Conservation (phyloP, 1,140 invertebrate genomes). For the Mesaphorura yosii region DNA sequence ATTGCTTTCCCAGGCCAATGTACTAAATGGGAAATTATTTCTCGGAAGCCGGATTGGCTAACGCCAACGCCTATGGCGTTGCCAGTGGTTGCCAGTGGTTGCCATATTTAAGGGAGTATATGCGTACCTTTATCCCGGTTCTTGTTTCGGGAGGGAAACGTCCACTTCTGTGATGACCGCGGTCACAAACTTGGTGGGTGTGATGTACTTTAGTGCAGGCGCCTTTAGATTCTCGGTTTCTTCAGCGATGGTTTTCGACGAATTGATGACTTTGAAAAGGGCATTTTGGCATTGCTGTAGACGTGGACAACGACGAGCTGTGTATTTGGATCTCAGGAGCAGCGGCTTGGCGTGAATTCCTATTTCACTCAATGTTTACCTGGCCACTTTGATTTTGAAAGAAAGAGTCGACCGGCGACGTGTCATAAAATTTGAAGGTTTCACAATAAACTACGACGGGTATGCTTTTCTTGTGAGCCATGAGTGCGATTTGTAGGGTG, state of each 20-base stretch:
- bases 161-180: conserved; percentile 83
- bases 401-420: conserved; percentile 82
- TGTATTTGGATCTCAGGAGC: too few species aligned
- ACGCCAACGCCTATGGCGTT: too few species aligned
- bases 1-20: too few species aligned
- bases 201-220: conserved; percentile 58
- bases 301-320: too few species aligned
- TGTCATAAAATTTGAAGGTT: conserved; percentile 85
- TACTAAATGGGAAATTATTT: too few species aligned
- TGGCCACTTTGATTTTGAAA: conserved; percentile 62
- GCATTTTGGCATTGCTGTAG: too few species aligned
- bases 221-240: conserved; percentile 33
- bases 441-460: conserved; percentile 87
- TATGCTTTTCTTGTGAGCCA: conserved; percentile 70
- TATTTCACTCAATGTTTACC: conserved; percentile 12
- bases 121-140: too few species aligned
- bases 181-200: conserved; percentile 74
- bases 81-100: too few species aligned
- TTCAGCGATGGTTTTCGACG: conserved; percentile 35
- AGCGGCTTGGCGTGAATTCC: too few species aligned
- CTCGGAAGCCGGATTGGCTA: too few species aligned
- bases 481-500: conserved; percentile 68
- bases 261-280: not conserved
- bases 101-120: too few species aligned
- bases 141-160: conserved; percentile 55